phyloP scores from a whole-genome alignment of 2,888 invertebrate species.

The Hydrotaea diabolus region DNA sequence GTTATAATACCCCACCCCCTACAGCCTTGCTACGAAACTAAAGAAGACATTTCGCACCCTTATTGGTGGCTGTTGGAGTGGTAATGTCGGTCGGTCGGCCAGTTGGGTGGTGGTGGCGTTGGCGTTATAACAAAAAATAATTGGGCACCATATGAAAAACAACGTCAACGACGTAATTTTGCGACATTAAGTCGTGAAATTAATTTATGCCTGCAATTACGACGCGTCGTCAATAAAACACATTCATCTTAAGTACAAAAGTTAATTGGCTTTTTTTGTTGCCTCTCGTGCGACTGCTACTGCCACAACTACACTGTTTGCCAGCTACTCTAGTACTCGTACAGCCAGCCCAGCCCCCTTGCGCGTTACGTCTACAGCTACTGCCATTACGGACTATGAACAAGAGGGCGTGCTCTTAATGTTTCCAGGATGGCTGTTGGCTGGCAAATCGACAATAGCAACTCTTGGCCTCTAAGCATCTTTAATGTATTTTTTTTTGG shows the following conservation, averaged over 20 bases:
- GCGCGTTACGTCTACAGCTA: background rate
- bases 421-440: background rate
- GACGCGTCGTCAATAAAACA: constrained; percentile 81
- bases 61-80: constrained; percentile 7
- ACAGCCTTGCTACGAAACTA: too few relatives aligned
- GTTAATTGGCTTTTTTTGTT: constrained; percentile 69
- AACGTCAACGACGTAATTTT: constrained; percentile 78
- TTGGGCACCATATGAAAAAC: constrained; percentile 60
- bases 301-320: too few relatives aligned
- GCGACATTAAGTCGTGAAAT: constrained; percentile 79
- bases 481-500: constrained; percentile 20
- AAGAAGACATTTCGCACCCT: constrained; percentile 47
- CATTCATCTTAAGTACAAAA: constrained; percentile 74
- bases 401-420: constrained; percentile 44
- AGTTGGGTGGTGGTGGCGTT: background rate
- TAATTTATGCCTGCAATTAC: constrained; percentile 81
- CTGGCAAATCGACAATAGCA: constrained; percentile 4
- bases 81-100: background rate
- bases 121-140: constrained; percentile 42
- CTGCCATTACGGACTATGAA: background rate
- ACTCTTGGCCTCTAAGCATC: constrained; percentile 6
- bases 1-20: background rate
- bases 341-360: background rate
- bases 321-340: too few relatives aligned
- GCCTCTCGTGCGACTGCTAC: background rate